Conservation (phyloP, 2,797 vertebrate species). For the Sus cebifrons region DNA sequence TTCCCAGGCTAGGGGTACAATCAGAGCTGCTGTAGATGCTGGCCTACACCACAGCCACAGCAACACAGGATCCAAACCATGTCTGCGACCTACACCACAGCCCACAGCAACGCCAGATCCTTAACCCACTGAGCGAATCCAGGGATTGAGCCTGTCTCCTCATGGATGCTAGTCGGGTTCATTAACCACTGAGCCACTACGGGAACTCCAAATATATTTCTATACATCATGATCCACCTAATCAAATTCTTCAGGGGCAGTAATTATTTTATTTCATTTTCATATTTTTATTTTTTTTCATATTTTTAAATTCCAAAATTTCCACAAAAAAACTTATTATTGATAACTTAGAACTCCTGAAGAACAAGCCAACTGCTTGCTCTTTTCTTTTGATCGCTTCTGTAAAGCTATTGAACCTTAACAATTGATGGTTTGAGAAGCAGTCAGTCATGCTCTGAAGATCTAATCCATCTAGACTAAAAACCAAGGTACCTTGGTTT, state of each 20-base stretch:
- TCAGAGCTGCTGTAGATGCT: too few relatives aligned
- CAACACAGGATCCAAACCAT: too few relatives aligned
- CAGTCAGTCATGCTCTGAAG: background rate
- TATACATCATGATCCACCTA: background rate
- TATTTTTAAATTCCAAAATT: background rate
- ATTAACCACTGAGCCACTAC: too few relatives aligned
- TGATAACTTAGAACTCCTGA: background rate
- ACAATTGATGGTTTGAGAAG: background rate
- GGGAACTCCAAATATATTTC: background rate
- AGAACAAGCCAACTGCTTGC: background rate
- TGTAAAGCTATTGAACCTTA: background rate
- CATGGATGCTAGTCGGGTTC: too few relatives aligned
- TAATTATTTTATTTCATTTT: conserved; percentile 12
- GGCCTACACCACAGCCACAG: too few relatives aligned
- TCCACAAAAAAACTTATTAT: background rate
- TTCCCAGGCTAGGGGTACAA: too few relatives aligned
- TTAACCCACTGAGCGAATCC: too few relatives aligned
- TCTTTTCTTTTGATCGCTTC: background rate
- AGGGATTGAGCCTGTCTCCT: too few relatives aligned
- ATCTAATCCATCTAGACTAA: conserved; percentile 16
- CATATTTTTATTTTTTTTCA: background rate
- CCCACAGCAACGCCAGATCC: too few relatives aligned
- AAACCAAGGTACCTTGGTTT: background rate
- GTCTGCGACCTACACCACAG: too few relatives aligned
- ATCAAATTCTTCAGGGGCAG: background rate